Percentiles rank a stretch among this genome's conserved stretches.
Evolutionary conservation across 64 coral and sea anemone species (phyloP).

Genomic region (Stichodactyla mertensii): DNA sequence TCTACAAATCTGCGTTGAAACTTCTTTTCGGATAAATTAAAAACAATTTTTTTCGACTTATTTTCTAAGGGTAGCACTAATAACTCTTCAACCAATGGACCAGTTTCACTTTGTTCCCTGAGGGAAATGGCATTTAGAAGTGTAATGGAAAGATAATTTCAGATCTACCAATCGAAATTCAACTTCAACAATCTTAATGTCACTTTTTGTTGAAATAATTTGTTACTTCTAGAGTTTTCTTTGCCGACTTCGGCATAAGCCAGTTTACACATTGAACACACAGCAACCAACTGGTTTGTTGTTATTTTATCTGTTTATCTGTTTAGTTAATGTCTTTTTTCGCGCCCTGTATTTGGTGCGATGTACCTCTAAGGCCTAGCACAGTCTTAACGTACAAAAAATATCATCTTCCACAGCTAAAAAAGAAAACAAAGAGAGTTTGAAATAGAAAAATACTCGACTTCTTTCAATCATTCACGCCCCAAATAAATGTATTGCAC

Average conservation of each 20-base stretch:
- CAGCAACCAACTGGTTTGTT: neutral
- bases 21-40: neutral
- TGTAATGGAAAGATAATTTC: neutral
- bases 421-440: no score
- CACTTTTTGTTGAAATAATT: neutral
- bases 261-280: slow-evolving; percentile 3
- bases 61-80: no score
- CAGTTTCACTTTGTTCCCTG: no score
- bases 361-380: neutral
- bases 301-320: neutral
- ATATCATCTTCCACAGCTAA: no score
- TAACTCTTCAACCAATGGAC: no score
- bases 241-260: neutral
- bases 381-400: neutral
- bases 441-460: no score
- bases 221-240: neutral
- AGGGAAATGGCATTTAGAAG: neutral
- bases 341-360: neutral
- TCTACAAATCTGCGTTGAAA: neutral
- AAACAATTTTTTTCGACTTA: no score
- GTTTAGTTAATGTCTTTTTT: neutral
- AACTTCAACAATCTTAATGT: neutral
- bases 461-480: neutral
- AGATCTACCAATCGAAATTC: neutral
- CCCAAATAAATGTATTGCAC: neutral